Percentiles rank a stretch among this genome's conserved stretches.
Evolutionary conservation across 2,113 vertebrate species (phyloP).

Genomic region (Scophthalmus maximus): DNA sequence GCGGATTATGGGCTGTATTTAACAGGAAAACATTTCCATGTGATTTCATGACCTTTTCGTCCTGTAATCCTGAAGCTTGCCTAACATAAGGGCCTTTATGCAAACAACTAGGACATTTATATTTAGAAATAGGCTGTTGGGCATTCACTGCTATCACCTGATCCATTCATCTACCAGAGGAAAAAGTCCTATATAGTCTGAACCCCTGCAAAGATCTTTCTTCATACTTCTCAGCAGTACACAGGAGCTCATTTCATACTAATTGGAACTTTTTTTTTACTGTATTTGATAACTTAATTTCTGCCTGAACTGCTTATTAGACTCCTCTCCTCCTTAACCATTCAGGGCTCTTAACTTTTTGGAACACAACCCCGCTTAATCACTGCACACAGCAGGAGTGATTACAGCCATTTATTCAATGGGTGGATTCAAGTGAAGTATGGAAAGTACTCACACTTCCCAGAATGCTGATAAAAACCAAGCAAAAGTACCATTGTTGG

Average conservation of each 20-base stretch:
- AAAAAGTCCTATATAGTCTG: neutral
- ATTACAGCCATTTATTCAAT: conserved; percentile 46
- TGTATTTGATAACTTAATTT: conserved; percentile 12
- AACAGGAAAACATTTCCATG: conserved; percentile 60
- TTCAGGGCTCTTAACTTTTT: conserved; percentile 25
- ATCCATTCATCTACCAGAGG: neutral
- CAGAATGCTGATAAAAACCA: conserved; percentile 53
- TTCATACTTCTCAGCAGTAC: neutral
- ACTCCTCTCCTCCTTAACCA: conserved; percentile 9
- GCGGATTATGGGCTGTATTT: conserved; percentile 62
- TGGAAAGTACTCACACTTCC: conserved; percentile 53
- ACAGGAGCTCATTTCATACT: neutral
- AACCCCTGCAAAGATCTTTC: neutral
- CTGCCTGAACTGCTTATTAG: conserved; percentile 16
- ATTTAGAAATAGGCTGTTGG: conserved; percentile 28
- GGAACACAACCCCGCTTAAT: conserved; percentile 40
- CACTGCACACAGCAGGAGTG: conserved; percentile 42
- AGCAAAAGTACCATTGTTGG: conserved; percentile 13
- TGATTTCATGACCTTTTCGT: conserved; percentile 38
- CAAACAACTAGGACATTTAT: conserved; percentile 40
- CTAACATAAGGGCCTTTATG: conserved; percentile 3
- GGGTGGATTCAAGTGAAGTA: conserved; percentile 55
- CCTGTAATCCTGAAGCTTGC: conserved; percentile 20
- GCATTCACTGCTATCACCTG: neutral
- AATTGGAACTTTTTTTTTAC: conserved; percentile 23